A percentile compares a stretch with the other conserved stretches of the same genome.
Conservation (phyloP, 1,140 invertebrate genomes). For the Geopemphigus sp. region DNA sequence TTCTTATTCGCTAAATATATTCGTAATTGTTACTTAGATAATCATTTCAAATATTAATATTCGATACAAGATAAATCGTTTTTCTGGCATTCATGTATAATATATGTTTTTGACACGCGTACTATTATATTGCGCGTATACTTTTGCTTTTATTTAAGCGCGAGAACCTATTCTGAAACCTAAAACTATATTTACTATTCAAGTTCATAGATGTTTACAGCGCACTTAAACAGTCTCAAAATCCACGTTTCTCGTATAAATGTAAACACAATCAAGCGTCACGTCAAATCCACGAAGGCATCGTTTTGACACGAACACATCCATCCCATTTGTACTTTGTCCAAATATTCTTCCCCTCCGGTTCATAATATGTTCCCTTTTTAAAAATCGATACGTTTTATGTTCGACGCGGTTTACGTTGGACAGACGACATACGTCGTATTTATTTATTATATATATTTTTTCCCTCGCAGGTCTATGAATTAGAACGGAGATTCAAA, state of each 20-base stretch:
- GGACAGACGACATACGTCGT: not conserved
- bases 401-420: not conserved
- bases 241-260: constrained; percentile 41
- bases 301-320: constrained; percentile 46
- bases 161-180: constrained; percentile 5
- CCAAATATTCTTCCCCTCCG: not conserved
- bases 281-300: constrained; percentile 40
- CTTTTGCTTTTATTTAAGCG: not conserved
- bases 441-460: constrained; percentile 34
- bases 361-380: constrained; percentile 9
- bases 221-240: constrained; percentile 46
- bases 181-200: constrained; percentile 39
- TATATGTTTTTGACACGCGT: too few species aligned
- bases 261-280: constrained; percentile 46
- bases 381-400: not conserved
- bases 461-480: constrained; percentile 86
- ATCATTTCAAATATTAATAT: too few species aligned
- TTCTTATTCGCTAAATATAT: too few species aligned
- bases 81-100: too few species aligned
- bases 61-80: too few species aligned
- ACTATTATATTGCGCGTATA: not conserved
- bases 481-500: constrained; percentile 95
- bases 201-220: constrained; percentile 41
- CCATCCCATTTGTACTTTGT: constrained; percentile 41
- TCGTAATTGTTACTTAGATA: too few species aligned